Evolutionary conservation across 2,888 invertebrate species (phyloP).

Genomic region (Congeria kusceri): DNA sequence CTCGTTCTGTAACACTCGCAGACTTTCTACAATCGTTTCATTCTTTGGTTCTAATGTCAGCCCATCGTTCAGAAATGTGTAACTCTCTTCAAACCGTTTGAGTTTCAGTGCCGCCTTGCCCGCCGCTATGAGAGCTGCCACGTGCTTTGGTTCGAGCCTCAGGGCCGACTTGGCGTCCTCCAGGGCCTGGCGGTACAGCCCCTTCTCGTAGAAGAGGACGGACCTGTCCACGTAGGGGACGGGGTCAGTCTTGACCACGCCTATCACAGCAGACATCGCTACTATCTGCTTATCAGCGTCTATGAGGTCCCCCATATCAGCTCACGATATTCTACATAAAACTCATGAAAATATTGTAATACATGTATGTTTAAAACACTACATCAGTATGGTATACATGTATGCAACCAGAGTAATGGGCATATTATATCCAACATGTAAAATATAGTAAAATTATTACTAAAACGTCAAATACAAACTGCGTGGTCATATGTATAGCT

Average conservation of each 20-base stretch:
- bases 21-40: slow-evolving; percentile 64
- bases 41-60: slow-evolving; percentile 72
- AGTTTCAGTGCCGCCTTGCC: slow-evolving; percentile 68
- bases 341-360: too few species aligned
- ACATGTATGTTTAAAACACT: too few species aligned
- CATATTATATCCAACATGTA: too few species aligned
- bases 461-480: too few species aligned
- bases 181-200: slow-evolving; percentile 59
- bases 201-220: slow-evolving; percentile 25
- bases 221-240: slow-evolving; percentile 38
- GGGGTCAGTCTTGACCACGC: slow-evolving; percentile 22
- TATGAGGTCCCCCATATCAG: slow-evolving; percentile 26
- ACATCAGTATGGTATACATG: too few species aligned
- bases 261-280: slow-evolving; percentile 29
- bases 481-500: too few species aligned
- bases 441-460: too few species aligned
- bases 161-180: slow-evolving; percentile 69
- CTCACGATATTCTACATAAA: too few species aligned
- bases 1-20: slow-evolving; percentile 69
- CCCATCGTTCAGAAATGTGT: slow-evolving; percentile 72
- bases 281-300: slow-evolving; percentile 40
- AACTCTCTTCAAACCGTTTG: slow-evolving; percentile 72
- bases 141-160: slow-evolving; percentile 43
- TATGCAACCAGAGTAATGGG: too few species aligned
- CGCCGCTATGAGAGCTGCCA: slow-evolving; percentile 60